Conservation (phyloP, 2,888 invertebrate species). For the Icerya purchasi region DNA sequence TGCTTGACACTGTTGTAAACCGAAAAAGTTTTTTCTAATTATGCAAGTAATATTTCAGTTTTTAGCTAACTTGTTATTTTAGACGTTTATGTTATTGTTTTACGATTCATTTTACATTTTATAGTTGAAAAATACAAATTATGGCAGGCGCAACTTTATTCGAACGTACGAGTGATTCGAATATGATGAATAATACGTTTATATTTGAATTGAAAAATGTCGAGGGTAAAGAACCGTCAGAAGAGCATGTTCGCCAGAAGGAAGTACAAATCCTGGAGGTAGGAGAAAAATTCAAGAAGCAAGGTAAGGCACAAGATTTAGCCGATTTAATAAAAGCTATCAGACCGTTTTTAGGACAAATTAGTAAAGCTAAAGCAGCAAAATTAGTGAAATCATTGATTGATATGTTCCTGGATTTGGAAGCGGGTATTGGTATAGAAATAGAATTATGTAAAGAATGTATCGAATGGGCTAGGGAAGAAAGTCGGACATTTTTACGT, state of each 20-base stretch:
- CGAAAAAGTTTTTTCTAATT: no score
- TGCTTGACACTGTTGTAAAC: no score
- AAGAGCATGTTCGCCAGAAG: slow-evolving; percentile 75
- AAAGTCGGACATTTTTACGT: slow-evolving; percentile 85
- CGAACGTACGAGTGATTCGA: slow-evolving; percentile 52
- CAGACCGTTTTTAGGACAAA: slow-evolving; percentile 77
- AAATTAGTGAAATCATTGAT: slow-evolving; percentile 91
- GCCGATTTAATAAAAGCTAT: slow-evolving; percentile 85
- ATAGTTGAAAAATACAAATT: no score
- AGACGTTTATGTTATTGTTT: no score
- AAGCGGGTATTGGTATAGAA: slow-evolving; percentile 88
- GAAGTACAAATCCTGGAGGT: slow-evolving; percentile 86
- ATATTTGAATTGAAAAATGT: slow-evolving; percentile 55
- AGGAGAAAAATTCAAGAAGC: slow-evolving; percentile 76
- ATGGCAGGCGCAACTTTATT: slow-evolving; percentile 85
- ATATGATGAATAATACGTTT: slow-evolving; percentile 48
- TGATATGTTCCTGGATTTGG: slow-evolving; percentile 90
- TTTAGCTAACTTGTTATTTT: no score
- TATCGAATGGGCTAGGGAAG: slow-evolving; percentile 98
- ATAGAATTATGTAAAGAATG: slow-evolving; percentile 82
- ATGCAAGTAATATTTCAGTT: no score
- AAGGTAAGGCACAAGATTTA: slow-evolving; percentile 77
- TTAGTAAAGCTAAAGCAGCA: slow-evolving; percentile 98
- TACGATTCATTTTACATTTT: no score
- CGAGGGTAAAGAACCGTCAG: slow-evolving; percentile 51